Evolutionary conservation across 2,797 vertebrate genomes (phyloP), one percentile per base, ranked within the genome.

Genomic region (Anolis apletophallus): DNA sequence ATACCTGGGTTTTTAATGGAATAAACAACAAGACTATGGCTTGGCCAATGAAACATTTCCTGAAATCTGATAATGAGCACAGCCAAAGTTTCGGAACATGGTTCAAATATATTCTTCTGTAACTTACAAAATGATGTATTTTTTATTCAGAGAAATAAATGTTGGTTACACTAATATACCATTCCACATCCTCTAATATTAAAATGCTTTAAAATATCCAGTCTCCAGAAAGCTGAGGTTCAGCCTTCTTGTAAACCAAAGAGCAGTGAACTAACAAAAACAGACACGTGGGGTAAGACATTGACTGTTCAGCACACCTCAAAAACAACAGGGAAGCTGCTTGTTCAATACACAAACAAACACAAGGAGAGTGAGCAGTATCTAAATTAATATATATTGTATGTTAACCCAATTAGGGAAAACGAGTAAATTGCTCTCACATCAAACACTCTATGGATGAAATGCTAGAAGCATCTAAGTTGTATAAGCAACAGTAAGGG

Each of bases 21-120:
- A 52, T 73, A 80, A 85, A 73, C 80, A 74, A 79, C 57, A 19
- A n/a, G 36, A 46, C 74, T 36, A 64, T 73, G 14, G 34, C 36
- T 54, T 23, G 26, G 29, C 36, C 23, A 75, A 55, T 55, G 50
- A 86, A 23, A 21, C 55, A 61, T 32, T 55, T 68, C 61, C 16
- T 68, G 57, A 10, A 19, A 54, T 68, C 57, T 55, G 72, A 14
- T 68, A 26, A 54, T 74, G 64, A 86, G 3, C 3, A 54, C 32
- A 57, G 80, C 59, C 59, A 32, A 68, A n/a, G 9, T 55, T 75
- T 73, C 46, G 16, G 54, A 78, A 29, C 67, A 79, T 40, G 19
- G 32, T 57, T 71, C 29, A 85, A 76, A 78, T 40, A 40, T 75
- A 81, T 74, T 68, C 72, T 36, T 50, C 72, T 68, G 57, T 2